Evolutionary conservation across 2,888 invertebrate species (phyloP).

Genomic region (Cephus sareptanus): DNA sequence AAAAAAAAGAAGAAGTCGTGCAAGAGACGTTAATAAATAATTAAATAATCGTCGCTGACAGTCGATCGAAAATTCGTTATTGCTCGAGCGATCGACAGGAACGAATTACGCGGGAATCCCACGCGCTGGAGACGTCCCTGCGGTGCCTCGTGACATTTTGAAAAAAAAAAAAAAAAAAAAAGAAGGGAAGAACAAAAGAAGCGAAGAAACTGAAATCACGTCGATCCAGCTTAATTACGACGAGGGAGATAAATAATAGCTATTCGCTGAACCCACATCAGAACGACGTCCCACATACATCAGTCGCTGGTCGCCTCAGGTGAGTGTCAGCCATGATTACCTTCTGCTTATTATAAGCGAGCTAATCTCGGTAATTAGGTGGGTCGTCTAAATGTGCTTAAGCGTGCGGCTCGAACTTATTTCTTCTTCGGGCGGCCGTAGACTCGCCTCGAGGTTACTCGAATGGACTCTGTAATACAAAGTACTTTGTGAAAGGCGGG

Average conservation of each 20-base stretch:
- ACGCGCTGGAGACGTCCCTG: neutral
- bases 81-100: slow-evolving; percentile 5
- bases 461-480: neutral
- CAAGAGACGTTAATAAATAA: slow-evolving; percentile 12
- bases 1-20: neutral
- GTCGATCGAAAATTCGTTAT: slow-evolving; percentile 15
- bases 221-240: slow-evolving; percentile 1
- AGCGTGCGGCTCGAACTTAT: neutral
- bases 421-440: neutral
- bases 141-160: neutral
- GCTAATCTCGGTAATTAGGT: slow-evolving; percentile 43
- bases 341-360: slow-evolving; percentile 32
- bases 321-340: slow-evolving; percentile 26
- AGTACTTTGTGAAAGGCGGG: neutral
- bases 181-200: neutral
- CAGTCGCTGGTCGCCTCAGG: slow-evolving; percentile 53
- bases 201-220: slow-evolving; percentile 3
- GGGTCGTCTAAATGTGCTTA: slow-evolving; percentile 36
- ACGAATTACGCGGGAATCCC: neutral
- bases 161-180: neutral
- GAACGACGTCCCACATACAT: slow-evolving; percentile 58
- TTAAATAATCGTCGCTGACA: neutral
- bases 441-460: neutral
- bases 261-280: slow-evolving; percentile 44
- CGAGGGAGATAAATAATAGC: slow-evolving; percentile 6